Conservation (phyloP, 2,113 vertebrate genomes). For the Poeciliopsis retropinna region DNA sequence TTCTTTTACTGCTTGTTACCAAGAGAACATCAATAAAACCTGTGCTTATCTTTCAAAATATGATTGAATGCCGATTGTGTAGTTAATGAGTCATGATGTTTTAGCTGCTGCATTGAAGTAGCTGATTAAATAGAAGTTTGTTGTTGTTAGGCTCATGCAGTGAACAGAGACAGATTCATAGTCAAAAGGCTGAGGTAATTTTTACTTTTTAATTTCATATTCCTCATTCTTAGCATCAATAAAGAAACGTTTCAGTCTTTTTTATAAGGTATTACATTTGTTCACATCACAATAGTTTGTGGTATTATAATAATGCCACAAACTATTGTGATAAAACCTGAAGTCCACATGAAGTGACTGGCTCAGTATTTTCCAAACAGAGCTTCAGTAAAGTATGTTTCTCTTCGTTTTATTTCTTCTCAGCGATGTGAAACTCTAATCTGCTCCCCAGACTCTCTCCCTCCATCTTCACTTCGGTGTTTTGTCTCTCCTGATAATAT, state of each 20-base stretch:
- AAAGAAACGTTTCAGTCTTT: not conserved
- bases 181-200: too few species aligned
- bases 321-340: too few species aligned
- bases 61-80: too few species aligned
- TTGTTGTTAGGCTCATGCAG: too few species aligned
- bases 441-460: conserved; percentile 11
- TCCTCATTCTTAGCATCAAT: not conserved
- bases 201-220: not conserved
- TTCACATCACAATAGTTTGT: too few species aligned
- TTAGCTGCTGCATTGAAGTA: too few species aligned
- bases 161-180: too few species aligned
- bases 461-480: not conserved
- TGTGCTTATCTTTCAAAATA: too few species aligned
- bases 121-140: too few species aligned
- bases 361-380: not conserved
- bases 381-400: not conserved
- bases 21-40: not conserved
- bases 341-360: not conserved
- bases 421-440: conserved; percentile 30
- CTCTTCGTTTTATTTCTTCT: not conserved
- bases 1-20: not conserved
- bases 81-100: too few species aligned
- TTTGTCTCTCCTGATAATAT: not conserved
- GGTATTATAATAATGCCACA: too few species aligned
- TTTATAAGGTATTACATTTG: too few species aligned